A percentile compares a stretch with the other conserved stretches of the same genome.
These are phyloP conservation scores for Pangasius sanitwongsei DNA, from an alignment of 2,797 vertebrate genomes.

Conservation along the genomic window DNA sequence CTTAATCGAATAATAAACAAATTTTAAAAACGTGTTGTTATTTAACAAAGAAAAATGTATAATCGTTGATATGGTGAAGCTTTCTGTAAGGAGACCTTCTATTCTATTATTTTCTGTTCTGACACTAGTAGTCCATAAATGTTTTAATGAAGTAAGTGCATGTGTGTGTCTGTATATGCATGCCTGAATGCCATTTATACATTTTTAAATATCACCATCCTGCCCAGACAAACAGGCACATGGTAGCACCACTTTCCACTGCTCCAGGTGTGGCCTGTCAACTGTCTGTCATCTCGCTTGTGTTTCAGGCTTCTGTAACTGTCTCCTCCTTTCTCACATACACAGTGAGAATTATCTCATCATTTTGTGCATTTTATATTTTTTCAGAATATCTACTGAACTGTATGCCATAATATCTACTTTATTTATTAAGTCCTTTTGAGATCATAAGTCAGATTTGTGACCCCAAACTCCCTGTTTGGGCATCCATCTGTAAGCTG, in stretches of 20 bases:
- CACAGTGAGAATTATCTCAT: background rate
- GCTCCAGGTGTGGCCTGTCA: slow-evolving; percentile 55
- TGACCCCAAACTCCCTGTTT: background rate
- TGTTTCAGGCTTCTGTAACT: slow-evolving; percentile 25
- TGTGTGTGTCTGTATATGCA: background rate
- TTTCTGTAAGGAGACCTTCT: background rate
- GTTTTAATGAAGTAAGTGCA: too few species aligned
- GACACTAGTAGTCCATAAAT: too few species aligned
- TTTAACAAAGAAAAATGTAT: background rate
- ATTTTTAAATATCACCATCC: too few species aligned
- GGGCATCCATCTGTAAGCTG: slow-evolving; percentile 23
- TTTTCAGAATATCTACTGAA: background rate
- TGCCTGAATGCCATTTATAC: too few species aligned
- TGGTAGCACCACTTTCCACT: slow-evolving; percentile 42
- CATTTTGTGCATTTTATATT: background rate
- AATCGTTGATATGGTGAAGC: background rate
- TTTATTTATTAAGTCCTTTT: background rate
- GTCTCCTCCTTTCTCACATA: slow-evolving; percentile 1
- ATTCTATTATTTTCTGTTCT: too few species aligned
- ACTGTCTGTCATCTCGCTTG: slow-evolving; percentile 42
- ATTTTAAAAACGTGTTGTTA: background rate
- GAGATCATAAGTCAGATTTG: background rate
- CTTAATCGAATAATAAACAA: background rate
- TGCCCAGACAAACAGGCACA: slow-evolving; percentile 28
- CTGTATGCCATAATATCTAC: background rate